A percentile compares a stretch with the other conserved stretches of the same genome.
Evolutionary conservation across 2,888 invertebrate genomes (phyloP).

Genomic region (Cheilosia scutellata): DNA sequence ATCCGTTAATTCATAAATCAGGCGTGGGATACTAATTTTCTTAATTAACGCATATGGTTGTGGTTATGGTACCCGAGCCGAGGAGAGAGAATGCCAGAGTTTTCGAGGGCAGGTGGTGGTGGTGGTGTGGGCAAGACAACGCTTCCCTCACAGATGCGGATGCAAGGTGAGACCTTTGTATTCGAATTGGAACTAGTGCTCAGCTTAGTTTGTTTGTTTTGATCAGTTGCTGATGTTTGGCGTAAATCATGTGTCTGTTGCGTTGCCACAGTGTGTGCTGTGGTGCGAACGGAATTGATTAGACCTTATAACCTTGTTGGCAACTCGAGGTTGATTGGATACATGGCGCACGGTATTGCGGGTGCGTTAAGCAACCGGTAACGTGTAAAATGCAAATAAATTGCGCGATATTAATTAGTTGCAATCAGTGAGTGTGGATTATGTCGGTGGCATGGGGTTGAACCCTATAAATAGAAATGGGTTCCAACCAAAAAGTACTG

Average conservation of each 20-base stretch:
- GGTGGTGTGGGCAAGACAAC: not conserved
- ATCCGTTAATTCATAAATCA: slow-evolving; percentile 80
- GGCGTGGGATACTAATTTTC: slow-evolving; percentile 81
- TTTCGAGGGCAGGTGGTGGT: slow-evolving; percentile 51
- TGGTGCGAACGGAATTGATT: slow-evolving; percentile 66
- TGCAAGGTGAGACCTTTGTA: slow-evolving; percentile 69
- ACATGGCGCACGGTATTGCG: slow-evolving; percentile 7
- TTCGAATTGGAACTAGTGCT: slow-evolving; percentile 13
- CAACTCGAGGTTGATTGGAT: slow-evolving; percentile 55
- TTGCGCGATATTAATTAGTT: slow-evolving; percentile 50
- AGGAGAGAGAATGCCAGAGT: slow-evolving; percentile 1
- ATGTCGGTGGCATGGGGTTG: not conserved
- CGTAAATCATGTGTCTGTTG: slow-evolving; percentile 54
- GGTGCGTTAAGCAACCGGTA: slow-evolving; percentile 43
- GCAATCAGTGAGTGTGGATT: slow-evolving; percentile 45
- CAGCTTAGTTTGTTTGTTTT: slow-evolving; percentile 64
- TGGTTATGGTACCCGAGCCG: not conserved
- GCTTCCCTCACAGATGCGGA: slow-evolving; percentile 35
- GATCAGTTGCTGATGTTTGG: slow-evolving; percentile 67
- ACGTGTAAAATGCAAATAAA: slow-evolving; percentile 45
- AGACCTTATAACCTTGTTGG: slow-evolving; percentile 69
- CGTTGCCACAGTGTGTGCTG: not conserved
- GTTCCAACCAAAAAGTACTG: not conserved
- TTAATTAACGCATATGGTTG: slow-evolving; percentile 81
- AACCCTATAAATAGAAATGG: not conserved